Conservation (phyloP, 2,113 vertebrate genomes). For the Excalfactoria chinensis region DNA sequence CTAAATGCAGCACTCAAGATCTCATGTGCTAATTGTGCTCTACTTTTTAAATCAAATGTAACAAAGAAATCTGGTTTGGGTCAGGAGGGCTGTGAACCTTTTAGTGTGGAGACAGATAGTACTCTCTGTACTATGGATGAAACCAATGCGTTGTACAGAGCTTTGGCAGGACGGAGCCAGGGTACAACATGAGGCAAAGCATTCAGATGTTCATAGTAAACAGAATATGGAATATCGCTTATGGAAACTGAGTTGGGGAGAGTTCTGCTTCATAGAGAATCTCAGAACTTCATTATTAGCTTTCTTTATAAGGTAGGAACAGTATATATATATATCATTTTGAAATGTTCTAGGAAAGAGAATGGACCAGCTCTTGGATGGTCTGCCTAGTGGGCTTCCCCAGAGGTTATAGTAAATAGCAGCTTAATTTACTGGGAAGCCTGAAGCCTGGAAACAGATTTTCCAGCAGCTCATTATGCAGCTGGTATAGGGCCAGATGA, state of each 20-base stretch:
- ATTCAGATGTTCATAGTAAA: neutral
- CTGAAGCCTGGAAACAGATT: neutral
- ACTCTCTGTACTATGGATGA: neutral
- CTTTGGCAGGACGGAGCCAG: neutral
- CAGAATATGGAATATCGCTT: neutral
- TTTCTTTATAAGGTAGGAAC: neutral
- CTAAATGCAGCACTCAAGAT: neutral
- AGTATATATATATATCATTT: neutral
- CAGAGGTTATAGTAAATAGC: neutral
- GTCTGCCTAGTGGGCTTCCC: neutral
- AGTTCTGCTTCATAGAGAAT: neutral
- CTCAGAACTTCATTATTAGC: neutral
- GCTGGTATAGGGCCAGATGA: neutral
- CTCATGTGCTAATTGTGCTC: neutral
- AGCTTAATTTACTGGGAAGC: neutral
- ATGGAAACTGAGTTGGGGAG: neutral
- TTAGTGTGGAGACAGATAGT: neutral
- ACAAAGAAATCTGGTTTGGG: neutral
- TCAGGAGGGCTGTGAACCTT: neutral
- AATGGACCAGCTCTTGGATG: neutral
- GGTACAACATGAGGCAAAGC: neutral
- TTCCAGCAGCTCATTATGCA: neutral
- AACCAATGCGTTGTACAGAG: neutral
- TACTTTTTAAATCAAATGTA: neutral
- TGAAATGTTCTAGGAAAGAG: neutral